Evolutionary conservation across 2,797 vertebrate species (phyloP), one percentile per base, ranked within the genome.

Genomic region (Smutsia gigantea): DNA sequence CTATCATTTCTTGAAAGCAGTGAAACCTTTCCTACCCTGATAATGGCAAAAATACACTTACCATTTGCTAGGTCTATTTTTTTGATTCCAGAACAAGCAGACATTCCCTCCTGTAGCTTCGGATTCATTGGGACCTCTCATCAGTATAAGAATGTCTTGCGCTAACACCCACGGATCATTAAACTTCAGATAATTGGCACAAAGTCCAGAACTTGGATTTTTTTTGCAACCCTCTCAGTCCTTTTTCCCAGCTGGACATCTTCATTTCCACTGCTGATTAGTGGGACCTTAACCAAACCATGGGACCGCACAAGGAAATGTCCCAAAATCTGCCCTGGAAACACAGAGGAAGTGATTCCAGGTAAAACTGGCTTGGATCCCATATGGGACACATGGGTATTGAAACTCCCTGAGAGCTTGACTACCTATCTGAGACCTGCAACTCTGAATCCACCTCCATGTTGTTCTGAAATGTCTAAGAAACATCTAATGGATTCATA

Each of bases 191-290:
- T 93, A 91, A 72, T 88, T 87, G 75, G 66, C 71, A 87, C 37
- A 2, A 37, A 88, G n/a, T 93, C 46, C 61, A 68, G n/a, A 53
- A 5, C 66, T 64, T 77, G 77, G 8, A 19, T 46, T 75, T 92
- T 90, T 59, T 84, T 53, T 78, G 17, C 61, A 57, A 21, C 15
- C n/a, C 49, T 94, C 79, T 94, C 88, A 66, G 77, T 81, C 31
- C 42, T 78, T 93, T 88, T 51, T 95, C 83, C 34, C 87, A 96
- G 83, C 17, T 78, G 57, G 59, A 9, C 61, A 74, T 82, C 69
- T 93, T 94, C 29, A 91, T 91, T 95, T 91, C 29, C 86, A 83
- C 51, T 93, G 88, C 93, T 96, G 92, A 89, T 96, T 85, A 97
- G 87, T 23, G 87, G 34, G 64, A 49, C 23, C 29, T 59, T 87